phyloP scores from a whole-genome alignment of 92 coral and sea anemone genomes.

The Ricordea florida region DNA sequence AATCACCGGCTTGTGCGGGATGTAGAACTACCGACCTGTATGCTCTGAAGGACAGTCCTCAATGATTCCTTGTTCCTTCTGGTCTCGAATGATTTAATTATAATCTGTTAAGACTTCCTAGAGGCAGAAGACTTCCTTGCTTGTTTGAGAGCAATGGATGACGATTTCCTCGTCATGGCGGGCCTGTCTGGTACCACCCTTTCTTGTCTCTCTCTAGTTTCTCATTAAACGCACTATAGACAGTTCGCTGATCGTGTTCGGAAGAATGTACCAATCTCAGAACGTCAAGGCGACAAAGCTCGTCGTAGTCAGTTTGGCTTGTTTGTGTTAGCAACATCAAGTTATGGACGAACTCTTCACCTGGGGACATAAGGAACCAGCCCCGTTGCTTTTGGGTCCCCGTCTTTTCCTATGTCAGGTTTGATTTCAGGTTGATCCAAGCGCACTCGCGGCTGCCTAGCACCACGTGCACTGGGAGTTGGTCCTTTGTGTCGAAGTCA shows the following conservation, averaged over 20 bases:
- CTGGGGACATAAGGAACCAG: conserved; percentile 1
- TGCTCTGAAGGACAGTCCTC: conserved; percentile 11
- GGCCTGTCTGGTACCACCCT: conserved; percentile 12
- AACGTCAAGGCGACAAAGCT: too few relatives aligned
- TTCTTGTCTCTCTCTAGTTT: not conserved
- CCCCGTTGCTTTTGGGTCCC: too few relatives aligned
- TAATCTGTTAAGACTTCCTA: conserved; percentile 8
- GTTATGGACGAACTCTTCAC: too few relatives aligned
- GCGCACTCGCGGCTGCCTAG: conserved; percentile 7
- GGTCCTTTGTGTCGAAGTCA: conserved; percentile 1
- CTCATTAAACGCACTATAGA: not conserved
- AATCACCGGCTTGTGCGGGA: conserved; percentile 15
- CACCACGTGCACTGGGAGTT: too few relatives aligned
- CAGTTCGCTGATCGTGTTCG: conserved; percentile 1
- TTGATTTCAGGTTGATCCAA: not conserved
- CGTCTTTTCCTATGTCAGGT: too few relatives aligned
- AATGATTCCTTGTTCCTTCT: conserved; percentile 11
- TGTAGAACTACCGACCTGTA: too few relatives aligned
- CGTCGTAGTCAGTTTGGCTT: not conserved
- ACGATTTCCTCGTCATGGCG: conserved; percentile 17
- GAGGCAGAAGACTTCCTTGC: conserved; percentile 19
- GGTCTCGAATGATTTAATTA: conserved; percentile 11
- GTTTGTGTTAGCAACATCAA: not conserved
- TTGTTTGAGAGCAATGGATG: conserved; percentile 12
- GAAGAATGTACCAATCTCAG: not conserved